These are phyloP conservation scores for Tauraco erythrolophus DNA, from an alignment of 2,113 vertebrate genomes.

Conservation along the genomic window DNA sequence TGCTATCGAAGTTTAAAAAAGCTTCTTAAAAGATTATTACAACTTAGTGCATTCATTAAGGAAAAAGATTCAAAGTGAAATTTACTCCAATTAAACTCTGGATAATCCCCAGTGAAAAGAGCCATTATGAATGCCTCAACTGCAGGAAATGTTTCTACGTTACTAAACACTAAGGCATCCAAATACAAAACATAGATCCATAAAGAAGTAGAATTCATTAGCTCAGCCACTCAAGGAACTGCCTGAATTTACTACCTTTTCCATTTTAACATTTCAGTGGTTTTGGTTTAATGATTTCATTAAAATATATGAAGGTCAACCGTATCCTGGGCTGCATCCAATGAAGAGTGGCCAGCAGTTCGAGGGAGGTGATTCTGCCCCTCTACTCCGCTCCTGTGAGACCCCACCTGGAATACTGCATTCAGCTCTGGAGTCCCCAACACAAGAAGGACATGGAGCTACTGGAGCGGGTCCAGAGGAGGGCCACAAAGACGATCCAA, in stretches of 20 bases:
- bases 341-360: too few relatives aligned
- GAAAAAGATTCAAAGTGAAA: background rate
- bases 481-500: too few relatives aligned
- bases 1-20: background rate
- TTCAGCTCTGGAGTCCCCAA: too few relatives aligned
- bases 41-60: background rate
- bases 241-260: background rate
- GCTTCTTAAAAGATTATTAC: background rate
- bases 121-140: background rate
- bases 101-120: background rate
- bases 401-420: too few relatives aligned
- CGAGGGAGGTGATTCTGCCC: too few relatives aligned
- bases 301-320: background rate
- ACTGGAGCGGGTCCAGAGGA: too few relatives aligned
- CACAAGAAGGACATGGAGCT: too few relatives aligned
- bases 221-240: background rate
- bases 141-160: background rate
- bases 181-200: background rate
- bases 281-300: background rate
- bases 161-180: background rate
- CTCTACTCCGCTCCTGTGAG: too few relatives aligned
- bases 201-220: background rate
- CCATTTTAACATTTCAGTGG: background rate
- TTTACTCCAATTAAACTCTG: background rate
- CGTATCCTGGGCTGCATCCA: too few relatives aligned